Conservation (phyloP, 1,140 invertebrate species). For the Euglossa dilemma region DNA sequence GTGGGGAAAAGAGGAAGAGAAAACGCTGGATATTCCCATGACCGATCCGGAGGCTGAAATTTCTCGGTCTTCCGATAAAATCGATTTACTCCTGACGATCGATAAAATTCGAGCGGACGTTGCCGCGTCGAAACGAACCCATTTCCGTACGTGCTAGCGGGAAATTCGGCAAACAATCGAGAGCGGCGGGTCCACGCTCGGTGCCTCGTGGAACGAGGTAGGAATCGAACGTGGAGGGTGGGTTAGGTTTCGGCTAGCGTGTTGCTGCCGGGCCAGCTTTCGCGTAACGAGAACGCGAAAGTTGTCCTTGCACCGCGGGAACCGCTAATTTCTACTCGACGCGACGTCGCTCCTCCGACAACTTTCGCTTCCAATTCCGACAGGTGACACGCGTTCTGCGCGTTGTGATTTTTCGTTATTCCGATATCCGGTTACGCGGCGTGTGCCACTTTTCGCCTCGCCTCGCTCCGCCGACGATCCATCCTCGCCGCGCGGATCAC, state of each 20-base stretch:
- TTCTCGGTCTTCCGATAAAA: slow-evolving; percentile 6
- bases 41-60: neutral
- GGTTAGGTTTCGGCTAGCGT: no score
- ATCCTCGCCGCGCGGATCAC: neutral
- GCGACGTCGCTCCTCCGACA: slow-evolving; percentile 3
- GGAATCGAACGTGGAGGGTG: neutral
- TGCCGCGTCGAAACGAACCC: neutral
- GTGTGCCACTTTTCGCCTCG: no score
- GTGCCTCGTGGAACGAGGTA: neutral
- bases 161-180: neutral
- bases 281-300: neutral
- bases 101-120: neutral
- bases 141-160: neutral
- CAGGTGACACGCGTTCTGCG: neutral
- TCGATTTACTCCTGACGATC: neutral
- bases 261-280: no score
- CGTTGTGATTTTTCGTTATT: slow-evolving; percentile 15
- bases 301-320: neutral
- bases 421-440: no score
- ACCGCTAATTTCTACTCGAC: neutral
- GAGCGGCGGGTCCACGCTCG: no score
- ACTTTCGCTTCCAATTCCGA: neutral
- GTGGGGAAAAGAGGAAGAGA: neutral
- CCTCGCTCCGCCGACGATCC: neutral
- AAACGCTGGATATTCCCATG: neutral